A percentile compares a stretch with the other conserved stretches of the same genome.
Conservation (phyloP, 2,888 invertebrate genomes). For the Gymnocheta viridis region DNA sequence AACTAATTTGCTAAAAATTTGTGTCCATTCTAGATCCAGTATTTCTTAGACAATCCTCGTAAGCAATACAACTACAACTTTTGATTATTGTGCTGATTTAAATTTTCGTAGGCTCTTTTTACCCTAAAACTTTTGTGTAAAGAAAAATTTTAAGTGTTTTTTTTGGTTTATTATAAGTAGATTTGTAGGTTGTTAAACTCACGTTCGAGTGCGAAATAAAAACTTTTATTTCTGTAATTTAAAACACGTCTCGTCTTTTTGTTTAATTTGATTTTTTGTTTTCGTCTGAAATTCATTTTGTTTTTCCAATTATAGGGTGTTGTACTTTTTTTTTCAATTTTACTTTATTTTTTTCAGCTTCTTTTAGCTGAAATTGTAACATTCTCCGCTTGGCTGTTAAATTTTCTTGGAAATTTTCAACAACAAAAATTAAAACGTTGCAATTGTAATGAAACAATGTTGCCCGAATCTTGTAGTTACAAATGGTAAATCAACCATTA, state of each 20-base stretch:
- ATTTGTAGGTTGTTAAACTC: slow-evolving; percentile 64
- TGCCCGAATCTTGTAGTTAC: slow-evolving; percentile 35
- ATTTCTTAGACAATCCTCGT: background rate
- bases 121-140: background rate
- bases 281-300: slow-evolving; percentile 31
- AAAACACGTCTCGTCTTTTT: slow-evolving; percentile 49
- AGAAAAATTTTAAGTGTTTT: slow-evolving; percentile 18
- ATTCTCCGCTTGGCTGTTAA: background rate
- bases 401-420: slow-evolving; percentile 26
- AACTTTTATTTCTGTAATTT: slow-evolving; percentile 46
- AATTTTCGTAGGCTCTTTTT: slow-evolving; percentile 48
- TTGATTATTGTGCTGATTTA: slow-evolving; percentile 44
- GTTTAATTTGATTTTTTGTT: slow-evolving; percentile 25
- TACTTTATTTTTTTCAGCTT: background rate
- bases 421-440: slow-evolving; percentile 18
- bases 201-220: slow-evolving; percentile 61
- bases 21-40: background rate
- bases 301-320: slow-evolving; percentile 53
- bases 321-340: slow-evolving; percentile 2
- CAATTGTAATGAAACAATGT: slow-evolving; percentile 58
- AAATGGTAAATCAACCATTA: slow-evolving; percentile 61
- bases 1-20: too few relatives aligned
- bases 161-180: slow-evolving; percentile 27
- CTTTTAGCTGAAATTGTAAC: slow-evolving; percentile 12
- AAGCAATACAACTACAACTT: background rate